Percentiles rank a stretch among this genome's conserved stretches.
phyloP scores from a whole-genome alignment of 1,140 invertebrate genomes.

The Venturia canescens region DNA sequence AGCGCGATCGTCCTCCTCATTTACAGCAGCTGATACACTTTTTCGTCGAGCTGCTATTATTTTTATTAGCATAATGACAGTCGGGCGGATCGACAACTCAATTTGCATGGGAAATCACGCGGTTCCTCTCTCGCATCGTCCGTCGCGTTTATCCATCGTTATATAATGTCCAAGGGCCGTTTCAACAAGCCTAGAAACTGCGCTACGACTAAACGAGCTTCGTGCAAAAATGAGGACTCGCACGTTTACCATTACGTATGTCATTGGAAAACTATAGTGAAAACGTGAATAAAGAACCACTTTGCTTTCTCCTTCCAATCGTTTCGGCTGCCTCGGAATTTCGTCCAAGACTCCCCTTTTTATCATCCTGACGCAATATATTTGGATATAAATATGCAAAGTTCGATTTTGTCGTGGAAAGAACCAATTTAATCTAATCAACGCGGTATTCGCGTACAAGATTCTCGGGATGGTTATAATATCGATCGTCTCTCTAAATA shows the following conservation, averaged over 20 bases:
- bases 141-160: conserved; percentile 23
- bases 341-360: too few relatives aligned
- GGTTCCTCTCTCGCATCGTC: not conserved
- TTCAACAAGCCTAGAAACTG: not conserved
- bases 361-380: not conserved
- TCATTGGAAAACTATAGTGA: too few relatives aligned
- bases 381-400: not conserved
- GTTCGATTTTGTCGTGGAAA: conserved; percentile 1
- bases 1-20: conserved; percentile 40
- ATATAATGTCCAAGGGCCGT: conserved; percentile 1
- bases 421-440: conserved; percentile 31
- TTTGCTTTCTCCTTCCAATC: too few relatives aligned
- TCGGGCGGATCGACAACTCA: conserved; percentile 64
- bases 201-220: not conserved
- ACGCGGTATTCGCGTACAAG: conserved; percentile 6
- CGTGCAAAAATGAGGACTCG: not conserved
- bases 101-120: conserved; percentile 71
- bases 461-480: conserved; percentile 21
- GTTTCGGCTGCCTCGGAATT: too few relatives aligned
- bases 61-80: conserved; percentile 72
- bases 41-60: conserved; percentile 63
- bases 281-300: too few relatives aligned
- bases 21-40: conserved; percentile 64
- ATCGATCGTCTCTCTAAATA: conserved; percentile 4
- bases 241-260: too few relatives aligned